Conservation (phyloP, 1,140 invertebrate species). For the Caenorhabditis remanei region DNA sequence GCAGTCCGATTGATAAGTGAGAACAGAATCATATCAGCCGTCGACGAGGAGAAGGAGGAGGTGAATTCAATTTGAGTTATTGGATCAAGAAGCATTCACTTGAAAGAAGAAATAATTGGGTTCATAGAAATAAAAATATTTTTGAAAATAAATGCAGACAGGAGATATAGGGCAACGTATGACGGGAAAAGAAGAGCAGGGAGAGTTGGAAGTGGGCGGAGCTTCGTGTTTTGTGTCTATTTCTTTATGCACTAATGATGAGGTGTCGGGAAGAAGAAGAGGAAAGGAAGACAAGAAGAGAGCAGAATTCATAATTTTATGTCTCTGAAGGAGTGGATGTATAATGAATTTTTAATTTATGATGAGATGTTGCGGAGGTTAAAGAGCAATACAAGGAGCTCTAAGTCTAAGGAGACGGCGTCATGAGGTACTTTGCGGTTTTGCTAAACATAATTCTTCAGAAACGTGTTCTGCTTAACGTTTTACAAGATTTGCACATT, state of each 20-base stretch:
- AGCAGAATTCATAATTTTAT: constrained; percentile 2
- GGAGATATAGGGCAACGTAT: background rate
- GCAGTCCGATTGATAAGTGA: constrained; percentile 36
- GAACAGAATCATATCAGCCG: constrained; percentile 24
- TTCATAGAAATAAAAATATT: no score
- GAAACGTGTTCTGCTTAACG: no score
- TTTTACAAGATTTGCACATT: no score
- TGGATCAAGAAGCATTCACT: constrained; percentile 31
- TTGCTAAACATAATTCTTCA: no score
- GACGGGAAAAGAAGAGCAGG: background rate
- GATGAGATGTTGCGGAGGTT: background rate
- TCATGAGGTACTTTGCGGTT: no score
- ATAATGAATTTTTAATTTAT: constrained; percentile 5
- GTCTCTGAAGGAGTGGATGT: background rate
- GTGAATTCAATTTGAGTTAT: background rate
- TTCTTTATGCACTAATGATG: no score
- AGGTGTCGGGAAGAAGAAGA: background rate
- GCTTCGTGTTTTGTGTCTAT: background rate
- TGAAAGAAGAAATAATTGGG: background rate
- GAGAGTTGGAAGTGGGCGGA: background rate
- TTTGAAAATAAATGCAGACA: no score
- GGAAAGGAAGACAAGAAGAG: background rate
- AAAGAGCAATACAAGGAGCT: no score
- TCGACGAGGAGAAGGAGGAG: background rate
- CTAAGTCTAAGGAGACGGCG: no score